Percentiles rank a stretch among this genome's conserved stretches.
Evolutionary conservation across 2,113 vertebrate genomes (phyloP).

Genomic region (Symphodus melops): DNA sequence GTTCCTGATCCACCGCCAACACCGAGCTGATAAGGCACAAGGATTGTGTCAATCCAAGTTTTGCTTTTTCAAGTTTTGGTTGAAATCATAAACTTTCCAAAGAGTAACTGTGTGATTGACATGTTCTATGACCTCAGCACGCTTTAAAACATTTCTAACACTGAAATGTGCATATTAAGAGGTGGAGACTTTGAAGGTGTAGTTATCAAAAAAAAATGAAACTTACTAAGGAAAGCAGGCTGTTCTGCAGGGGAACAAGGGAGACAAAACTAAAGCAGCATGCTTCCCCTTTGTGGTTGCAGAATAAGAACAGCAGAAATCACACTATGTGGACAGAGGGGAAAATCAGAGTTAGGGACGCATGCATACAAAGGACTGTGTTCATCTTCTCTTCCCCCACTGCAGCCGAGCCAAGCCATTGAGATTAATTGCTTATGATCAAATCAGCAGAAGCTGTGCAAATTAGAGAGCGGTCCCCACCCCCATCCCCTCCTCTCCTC

Average conservation of each 20-base stretch:
- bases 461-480: conserved; percentile 74
- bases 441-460: conserved; percentile 82
- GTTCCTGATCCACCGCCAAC: background rate
- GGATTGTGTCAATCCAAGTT: conserved; percentile 11
- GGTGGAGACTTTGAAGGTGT: background rate
- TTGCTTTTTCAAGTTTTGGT: conserved; percentile 12
- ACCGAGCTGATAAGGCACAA: background rate
- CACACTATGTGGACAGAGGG: conserved; percentile 24
- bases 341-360: conserved; percentile 44
- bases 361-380: conserved; percentile 39
- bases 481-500: conserved; percentile 5
- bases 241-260: conserved; percentile 10
- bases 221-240: background rate
- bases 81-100: conserved; percentile 6
- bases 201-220: background rate
- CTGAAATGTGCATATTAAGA: background rate
- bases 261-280: conserved; percentile 3
- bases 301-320: conserved; percentile 18
- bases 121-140: background rate
- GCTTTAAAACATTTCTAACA: background rate
- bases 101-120: conserved; percentile 2
- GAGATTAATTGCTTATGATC: conserved; percentile 85
- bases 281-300: background rate
- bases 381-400: conserved; percentile 52
- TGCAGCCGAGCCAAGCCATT: conserved; percentile 67